Evolutionary conservation across 2,797 vertebrate species (phyloP).

Genomic region (Apogon hyalosoma): DNA sequence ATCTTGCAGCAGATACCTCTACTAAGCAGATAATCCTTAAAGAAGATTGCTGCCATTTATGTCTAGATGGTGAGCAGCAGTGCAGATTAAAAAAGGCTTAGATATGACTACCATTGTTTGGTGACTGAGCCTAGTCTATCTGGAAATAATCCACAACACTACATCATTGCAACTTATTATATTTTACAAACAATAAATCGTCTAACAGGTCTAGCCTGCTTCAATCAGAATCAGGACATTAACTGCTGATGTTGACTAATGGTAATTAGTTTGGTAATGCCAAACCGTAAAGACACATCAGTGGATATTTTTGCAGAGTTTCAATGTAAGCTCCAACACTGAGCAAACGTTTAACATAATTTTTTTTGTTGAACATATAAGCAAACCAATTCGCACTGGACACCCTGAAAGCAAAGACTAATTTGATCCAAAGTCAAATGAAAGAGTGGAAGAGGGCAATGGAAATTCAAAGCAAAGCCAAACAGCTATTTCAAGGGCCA

Average conservation of each 20-base stretch:
- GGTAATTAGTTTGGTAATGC: too few relatives aligned
- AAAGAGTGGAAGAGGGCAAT: constrained; percentile 24
- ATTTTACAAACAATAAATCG: constrained; percentile 29
- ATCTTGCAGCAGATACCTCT: constrained; percentile 46
- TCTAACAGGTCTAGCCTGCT: constrained; percentile 3
- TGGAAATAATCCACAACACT: constrained; percentile 32
- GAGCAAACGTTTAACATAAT: constrained; percentile 17
- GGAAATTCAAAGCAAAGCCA: constrained; percentile 39
- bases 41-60: constrained; percentile 71
- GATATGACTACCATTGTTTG: constrained; percentile 66
- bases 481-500: constrained; percentile 22
- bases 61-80: constrained; percentile 62
- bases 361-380: constrained; percentile 12
- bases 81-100: constrained; percentile 68
- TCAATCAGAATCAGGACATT: constrained; percentile 9
- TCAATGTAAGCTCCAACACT: constrained; percentile 15
- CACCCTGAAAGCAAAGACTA: constrained; percentile 30
- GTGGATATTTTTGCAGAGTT: constrained; percentile 9
- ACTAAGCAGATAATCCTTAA: constrained; percentile 74
- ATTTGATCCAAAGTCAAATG: constrained; percentile 28
- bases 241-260: constrained; percentile 10
- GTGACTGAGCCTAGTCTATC: constrained; percentile 29
- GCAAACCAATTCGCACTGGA: constrained; percentile 16
- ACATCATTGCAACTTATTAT: constrained; percentile 15
- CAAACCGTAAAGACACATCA: constrained; percentile 18